A percentile compares a stretch with the other conserved stretches of the same genome.
Evolutionary conservation across 2,888 invertebrate species (phyloP).

Genomic region (Ariolimax columbianus): DNA sequence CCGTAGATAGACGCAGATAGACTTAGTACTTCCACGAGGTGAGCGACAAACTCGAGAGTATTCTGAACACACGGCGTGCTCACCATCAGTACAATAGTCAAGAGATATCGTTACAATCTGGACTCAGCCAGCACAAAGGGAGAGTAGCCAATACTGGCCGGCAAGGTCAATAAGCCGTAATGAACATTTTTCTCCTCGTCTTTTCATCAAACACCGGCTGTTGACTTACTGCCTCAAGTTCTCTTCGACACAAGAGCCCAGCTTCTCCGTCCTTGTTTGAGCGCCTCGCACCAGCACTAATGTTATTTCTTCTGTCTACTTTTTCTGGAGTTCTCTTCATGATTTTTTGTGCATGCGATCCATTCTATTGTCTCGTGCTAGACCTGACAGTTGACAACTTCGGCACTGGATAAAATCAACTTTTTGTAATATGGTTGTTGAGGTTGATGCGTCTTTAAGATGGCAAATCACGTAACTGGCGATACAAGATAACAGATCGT

Average conservation of each 20-base stretch:
- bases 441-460: not conserved
- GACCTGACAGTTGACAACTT: not conserved
- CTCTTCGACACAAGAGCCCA: not conserved
- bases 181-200: constrained; percentile 29
- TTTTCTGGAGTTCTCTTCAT: not conserved
- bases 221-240: constrained; percentile 29
- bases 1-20: no score
- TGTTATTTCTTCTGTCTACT: constrained; percentile 18
- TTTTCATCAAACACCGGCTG: constrained; percentile 33
- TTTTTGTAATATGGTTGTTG: not conserved
- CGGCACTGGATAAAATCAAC: not conserved
- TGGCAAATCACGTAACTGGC: not conserved
- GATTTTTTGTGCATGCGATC: not conserved
- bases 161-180: constrained; percentile 38
- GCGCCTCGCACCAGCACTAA: constrained; percentile 19
- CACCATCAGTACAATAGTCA: not conserved
- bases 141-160: constrained; percentile 34
- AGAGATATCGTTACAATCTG: constrained; percentile 35
- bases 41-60: not conserved
- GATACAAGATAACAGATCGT: no score
- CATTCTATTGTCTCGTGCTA: not conserved
- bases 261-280: constrained; percentile 18
- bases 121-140: not conserved
- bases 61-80: not conserved
- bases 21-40: not conserved